Conservation (phyloP, 2,113 vertebrate species). For the Corvus moneduloides region DNA sequence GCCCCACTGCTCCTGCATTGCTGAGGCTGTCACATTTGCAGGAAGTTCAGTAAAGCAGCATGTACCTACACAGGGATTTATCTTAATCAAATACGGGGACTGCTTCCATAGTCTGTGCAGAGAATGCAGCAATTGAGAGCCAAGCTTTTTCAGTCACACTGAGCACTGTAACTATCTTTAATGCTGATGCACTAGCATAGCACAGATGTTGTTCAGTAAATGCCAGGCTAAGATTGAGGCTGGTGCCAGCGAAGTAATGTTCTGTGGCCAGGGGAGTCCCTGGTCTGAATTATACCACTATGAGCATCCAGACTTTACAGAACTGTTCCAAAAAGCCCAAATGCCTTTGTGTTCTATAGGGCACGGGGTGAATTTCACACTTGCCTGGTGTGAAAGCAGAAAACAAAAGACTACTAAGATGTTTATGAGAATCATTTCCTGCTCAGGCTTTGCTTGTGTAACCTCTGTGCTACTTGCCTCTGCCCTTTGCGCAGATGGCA, state of each 20-base stretch:
- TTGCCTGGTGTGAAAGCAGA: background rate
- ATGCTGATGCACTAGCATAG: background rate
- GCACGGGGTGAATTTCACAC: background rate
- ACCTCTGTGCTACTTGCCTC: background rate
- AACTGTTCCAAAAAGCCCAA: background rate
- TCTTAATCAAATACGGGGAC: slow-evolving; percentile 5
- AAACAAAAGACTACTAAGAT: background rate
- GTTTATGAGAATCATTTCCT: background rate
- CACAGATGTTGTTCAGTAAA: slow-evolving; percentile 31
- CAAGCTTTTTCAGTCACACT: background rate
- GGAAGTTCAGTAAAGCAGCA: background rate
- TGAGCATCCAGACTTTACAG: background rate
- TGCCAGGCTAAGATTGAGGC: background rate
- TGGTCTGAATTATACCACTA: background rate
- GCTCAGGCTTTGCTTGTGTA: background rate
- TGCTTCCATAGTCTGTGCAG: background rate
- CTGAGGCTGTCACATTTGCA: slow-evolving; percentile 1
- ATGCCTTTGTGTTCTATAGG: background rate
- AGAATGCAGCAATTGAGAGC: background rate
- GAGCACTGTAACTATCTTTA: background rate
- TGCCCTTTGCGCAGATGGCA: background rate
- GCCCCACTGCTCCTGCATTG: background rate
- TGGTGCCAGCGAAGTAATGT: background rate
- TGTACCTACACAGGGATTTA: background rate
- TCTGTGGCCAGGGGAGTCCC: background rate